Evolutionary conservation across 2,113 vertebrate genomes (phyloP), one percentile per base, ranked within the genome.

Genomic region (Rhadina sibilatrix): DNA sequence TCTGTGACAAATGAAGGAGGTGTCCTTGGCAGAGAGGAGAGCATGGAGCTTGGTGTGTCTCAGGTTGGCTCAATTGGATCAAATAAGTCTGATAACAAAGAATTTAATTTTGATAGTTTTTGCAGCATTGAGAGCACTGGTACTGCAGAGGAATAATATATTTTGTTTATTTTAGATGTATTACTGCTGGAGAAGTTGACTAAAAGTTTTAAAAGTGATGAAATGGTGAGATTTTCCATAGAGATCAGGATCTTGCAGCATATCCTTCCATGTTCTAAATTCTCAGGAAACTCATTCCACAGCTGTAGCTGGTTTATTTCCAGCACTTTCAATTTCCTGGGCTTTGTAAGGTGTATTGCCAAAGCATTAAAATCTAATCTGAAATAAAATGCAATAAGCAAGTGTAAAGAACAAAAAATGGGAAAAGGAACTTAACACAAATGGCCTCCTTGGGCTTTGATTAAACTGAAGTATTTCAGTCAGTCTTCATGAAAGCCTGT

Each of bases 261-360:
- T 17, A 81, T 68, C 33, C 53, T 81, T 83, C 28, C 11, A 25
- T 31, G 23, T 78, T 87, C 31, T 54, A 53, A 63, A 59, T 35
- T 82, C 49, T 84, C 61, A 71, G 65, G 21, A 79, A 87, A 75
- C 23, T 49, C 56, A 25, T 84, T 75, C 13, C 27, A 54, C 28
- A 89, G 60, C 54, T 53, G 11, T 74, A 77, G 12, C 52, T 91
- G 52, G 38, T 89, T 89, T 89, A 75, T 93, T 96, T 94, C 84
- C 49, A 91, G 11, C 24, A 54, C 30, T 78, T 96, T 59, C 56
- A 5, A 6, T 82, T 95, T 93, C 70, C 87, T 89, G 61, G 49
- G 22, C 20, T 94, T 89, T 71, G 27, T 31, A 78, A 94, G 6
- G 23, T 91, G 20, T 25, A 47, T 59, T 87, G 60, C 35, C 69